Conservation (phyloP, 2,888 invertebrate species). For the Euplagia quadripunctaria region DNA sequence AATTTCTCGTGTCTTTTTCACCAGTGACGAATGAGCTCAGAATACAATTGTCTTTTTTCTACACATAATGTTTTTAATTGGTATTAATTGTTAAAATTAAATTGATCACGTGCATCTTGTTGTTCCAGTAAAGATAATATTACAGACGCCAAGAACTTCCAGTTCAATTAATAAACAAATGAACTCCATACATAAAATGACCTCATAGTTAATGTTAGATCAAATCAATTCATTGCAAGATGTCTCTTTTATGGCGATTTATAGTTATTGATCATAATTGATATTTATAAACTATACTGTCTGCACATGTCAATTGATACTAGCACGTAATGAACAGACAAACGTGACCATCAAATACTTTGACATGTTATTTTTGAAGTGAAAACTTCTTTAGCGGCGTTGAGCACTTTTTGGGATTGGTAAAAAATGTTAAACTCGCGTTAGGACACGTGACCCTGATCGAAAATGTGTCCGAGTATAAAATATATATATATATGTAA, state of each 20-base stretch:
- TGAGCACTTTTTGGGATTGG: too few relatives aligned
- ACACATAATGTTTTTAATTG: neutral
- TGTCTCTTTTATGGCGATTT: neutral
- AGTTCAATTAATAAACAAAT: neutral
- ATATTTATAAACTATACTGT: neutral
- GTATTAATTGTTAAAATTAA: neutral
- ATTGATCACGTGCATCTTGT: neutral
- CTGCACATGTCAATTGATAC: constrained; percentile 1
- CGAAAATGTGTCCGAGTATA: too few relatives aligned
- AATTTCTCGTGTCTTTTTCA: neutral
- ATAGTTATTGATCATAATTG: neutral
- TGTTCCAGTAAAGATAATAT: constrained; percentile 1
- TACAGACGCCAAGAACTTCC: neutral
- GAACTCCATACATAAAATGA: neutral
- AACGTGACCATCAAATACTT: neutral
- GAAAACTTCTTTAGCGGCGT: too few relatives aligned
- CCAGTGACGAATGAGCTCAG: neutral
- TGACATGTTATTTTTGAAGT: neutral
- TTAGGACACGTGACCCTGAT: too few relatives aligned
- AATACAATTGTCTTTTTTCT: neutral
- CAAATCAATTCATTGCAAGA: constrained; percentile 8
- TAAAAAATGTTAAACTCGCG: too few relatives aligned
- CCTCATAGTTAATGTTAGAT: constrained; percentile 7
- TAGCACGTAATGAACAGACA: neutral
- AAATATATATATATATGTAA: too few relatives aligned